Conservation (phyloP, 2,113 vertebrate genomes). For the Salminus brasiliensis region DNA sequence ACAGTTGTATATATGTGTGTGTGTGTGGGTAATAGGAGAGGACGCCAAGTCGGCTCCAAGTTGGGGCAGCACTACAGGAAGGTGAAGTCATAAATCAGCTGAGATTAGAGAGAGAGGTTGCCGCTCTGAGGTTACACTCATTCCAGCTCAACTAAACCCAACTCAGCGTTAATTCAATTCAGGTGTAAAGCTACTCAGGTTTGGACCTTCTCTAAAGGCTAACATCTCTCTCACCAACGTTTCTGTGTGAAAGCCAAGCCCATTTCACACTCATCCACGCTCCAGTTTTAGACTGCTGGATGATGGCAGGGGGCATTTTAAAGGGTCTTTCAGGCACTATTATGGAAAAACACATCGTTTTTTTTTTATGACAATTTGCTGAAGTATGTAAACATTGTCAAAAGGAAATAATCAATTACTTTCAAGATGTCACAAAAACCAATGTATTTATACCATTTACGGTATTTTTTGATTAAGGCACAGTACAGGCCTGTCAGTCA, state of each 20-base stretch:
- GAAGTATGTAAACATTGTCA: no score
- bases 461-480: no score
- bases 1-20: constrained; percentile 3
- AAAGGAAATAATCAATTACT: no score
- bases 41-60: constrained; percentile 91
- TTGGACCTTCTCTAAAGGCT: neutral
- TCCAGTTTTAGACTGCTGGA: no score
- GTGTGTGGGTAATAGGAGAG: constrained; percentile 71
- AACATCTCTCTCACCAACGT: neutral
- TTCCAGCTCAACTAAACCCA: constrained; percentile 1
- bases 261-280: neutral
- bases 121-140: constrained; percentile 77
- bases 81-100: constrained; percentile 89
- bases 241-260: neutral
- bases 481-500: no score
- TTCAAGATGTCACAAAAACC: no score
- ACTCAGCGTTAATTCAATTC: constrained; percentile 1
- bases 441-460: no score
- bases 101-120: constrained; percentile 88
- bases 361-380: no score
- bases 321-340: no score
- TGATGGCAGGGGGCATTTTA: no score
- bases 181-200: neutral
- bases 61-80: constrained; percentile 87
- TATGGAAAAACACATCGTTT: no score